Evolutionary conservation across 2,888 invertebrate species (phyloP).

Genomic region (Morpho helenor): DNA sequence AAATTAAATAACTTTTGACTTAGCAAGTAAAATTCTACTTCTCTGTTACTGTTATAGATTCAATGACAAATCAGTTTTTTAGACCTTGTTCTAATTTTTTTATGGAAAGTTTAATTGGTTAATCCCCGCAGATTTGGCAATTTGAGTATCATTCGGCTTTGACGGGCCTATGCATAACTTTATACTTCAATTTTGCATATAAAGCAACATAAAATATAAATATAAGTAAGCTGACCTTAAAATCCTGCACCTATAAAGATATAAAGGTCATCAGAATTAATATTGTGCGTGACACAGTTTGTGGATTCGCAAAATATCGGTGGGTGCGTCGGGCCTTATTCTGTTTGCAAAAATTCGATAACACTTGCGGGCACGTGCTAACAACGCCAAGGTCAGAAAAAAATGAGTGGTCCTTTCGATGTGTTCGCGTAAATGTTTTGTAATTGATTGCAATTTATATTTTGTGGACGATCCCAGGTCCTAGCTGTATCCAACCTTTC

Average conservation of each 20-base stretch:
- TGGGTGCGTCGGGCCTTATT: slow-evolving; percentile 43
- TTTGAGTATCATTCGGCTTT: slow-evolving; percentile 28
- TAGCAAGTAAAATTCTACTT: background rate
- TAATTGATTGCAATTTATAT: slow-evolving; percentile 14
- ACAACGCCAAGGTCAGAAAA: slow-evolving; percentile 66
- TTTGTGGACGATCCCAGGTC: background rate
- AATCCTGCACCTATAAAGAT: slow-evolving; percentile 58
- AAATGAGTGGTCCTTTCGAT: slow-evolving; percentile 34
- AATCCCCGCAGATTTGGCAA: slow-evolving; percentile 18
- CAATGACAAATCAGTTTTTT: slow-evolving; percentile 13
- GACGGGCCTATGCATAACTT: slow-evolving; percentile 42
- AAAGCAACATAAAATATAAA: slow-evolving; percentile 39
- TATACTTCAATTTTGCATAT: slow-evolving; percentile 47
- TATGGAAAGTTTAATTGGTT: slow-evolving; percentile 21
- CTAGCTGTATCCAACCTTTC: slow-evolving; percentile 4
- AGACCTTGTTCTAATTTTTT: slow-evolving; percentile 20
- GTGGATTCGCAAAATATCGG: slow-evolving; percentile 56
- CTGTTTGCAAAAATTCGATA: slow-evolving; percentile 50
- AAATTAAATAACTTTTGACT: background rate
- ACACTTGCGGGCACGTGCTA: slow-evolving; percentile 54
- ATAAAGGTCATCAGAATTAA: slow-evolving; percentile 69
- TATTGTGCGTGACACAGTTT: slow-evolving; percentile 65
- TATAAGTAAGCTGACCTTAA: slow-evolving; percentile 56
- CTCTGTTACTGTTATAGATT: slow-evolving; percentile 20
- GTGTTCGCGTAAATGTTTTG: slow-evolving; percentile 10